Evolutionary conservation across 2,113 vertebrate species (phyloP).

Genomic region (Melanerpes formicivorus): DNA sequence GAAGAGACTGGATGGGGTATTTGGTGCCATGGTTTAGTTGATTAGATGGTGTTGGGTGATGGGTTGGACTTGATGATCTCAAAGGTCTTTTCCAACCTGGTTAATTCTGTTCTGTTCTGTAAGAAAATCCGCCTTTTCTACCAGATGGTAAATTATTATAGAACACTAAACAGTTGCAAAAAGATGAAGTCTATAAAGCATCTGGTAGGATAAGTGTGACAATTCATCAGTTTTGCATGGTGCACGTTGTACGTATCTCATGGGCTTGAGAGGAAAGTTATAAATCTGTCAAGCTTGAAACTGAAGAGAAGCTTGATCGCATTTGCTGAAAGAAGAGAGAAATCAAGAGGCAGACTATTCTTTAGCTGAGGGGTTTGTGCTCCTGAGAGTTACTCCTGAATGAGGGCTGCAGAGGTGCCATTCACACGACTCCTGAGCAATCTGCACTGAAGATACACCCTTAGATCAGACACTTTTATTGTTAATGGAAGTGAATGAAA

Average conservation of each 20-base stretch:
- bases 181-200: slow-evolving; percentile 61
- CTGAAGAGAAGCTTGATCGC: slow-evolving; percentile 11
- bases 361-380: slow-evolving; percentile 40
- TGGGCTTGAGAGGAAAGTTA: slow-evolving; percentile 32
- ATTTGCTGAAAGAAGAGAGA: slow-evolving; percentile 8
- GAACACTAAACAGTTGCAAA: slow-evolving; percentile 45
- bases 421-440: slow-evolving; percentile 28
- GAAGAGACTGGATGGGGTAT: too few species aligned
- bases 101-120: background rate
- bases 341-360: slow-evolving; percentile 14
- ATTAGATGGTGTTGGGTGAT: too few species aligned
- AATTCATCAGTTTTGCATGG: slow-evolving; percentile 44
- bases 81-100: too few species aligned
- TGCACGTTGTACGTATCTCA: slow-evolving; percentile 11
- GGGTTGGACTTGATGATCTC: too few species aligned
- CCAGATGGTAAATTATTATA: slow-evolving; percentile 54
- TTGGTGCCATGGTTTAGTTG: too few species aligned
- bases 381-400: slow-evolving; percentile 27
- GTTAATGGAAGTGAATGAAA: slow-evolving; percentile 46
- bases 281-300: slow-evolving; percentile 44
- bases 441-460: slow-evolving; percentile 6
- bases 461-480: slow-evolving; percentile 35
- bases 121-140: slow-evolving; percentile 6
- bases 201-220: slow-evolving; percentile 26
- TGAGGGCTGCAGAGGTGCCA: slow-evolving; percentile 12